Conservation (phyloP, 2,797 vertebrate species). For the Typhlichthys eigenmanni region DNA sequence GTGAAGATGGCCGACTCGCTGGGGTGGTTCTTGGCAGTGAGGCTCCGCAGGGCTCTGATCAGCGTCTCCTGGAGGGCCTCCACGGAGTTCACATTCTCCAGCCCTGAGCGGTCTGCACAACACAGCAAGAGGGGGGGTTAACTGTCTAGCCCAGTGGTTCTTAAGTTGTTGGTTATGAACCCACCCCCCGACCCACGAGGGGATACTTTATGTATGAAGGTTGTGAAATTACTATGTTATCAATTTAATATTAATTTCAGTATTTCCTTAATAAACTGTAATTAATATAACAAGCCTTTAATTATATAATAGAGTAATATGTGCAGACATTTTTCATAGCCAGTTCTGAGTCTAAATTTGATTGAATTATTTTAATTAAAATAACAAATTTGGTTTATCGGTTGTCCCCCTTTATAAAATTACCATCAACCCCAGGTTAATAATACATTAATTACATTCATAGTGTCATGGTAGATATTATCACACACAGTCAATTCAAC, state of each 20-base stretch:
- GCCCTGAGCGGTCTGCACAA: slow-evolving; percentile 88
- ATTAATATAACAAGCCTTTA: too few relatives aligned
- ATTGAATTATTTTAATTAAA: too few relatives aligned
- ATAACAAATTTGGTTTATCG: background rate
- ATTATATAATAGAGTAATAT: too few relatives aligned
- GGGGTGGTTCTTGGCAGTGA: slow-evolving; percentile 93
- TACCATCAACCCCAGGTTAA: too few relatives aligned
- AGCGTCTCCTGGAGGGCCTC: slow-evolving; percentile 94
- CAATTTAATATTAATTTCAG: too few relatives aligned
- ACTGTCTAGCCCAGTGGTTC: background rate
- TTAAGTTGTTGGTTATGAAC: background rate
- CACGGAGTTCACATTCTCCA: slow-evolving; percentile 94
- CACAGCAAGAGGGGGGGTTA: background rate
- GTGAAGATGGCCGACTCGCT: slow-evolving; percentile 94
- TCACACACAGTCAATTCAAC: background rate
- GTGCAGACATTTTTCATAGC: too few relatives aligned
- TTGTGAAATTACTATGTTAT: too few relatives aligned
- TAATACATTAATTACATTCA: background rate
- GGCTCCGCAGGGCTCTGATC: slow-evolving; percentile 90
- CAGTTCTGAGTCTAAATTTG: too few relatives aligned
- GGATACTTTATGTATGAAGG: too few relatives aligned
- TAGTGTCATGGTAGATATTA: background rate
- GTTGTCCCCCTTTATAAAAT: too few relatives aligned
- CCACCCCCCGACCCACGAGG: too few relatives aligned
- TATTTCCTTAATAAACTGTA: too few relatives aligned